phyloP scores from a whole-genome alignment of 1,140 invertebrate species.

The Magallana ariakensis region DNA sequence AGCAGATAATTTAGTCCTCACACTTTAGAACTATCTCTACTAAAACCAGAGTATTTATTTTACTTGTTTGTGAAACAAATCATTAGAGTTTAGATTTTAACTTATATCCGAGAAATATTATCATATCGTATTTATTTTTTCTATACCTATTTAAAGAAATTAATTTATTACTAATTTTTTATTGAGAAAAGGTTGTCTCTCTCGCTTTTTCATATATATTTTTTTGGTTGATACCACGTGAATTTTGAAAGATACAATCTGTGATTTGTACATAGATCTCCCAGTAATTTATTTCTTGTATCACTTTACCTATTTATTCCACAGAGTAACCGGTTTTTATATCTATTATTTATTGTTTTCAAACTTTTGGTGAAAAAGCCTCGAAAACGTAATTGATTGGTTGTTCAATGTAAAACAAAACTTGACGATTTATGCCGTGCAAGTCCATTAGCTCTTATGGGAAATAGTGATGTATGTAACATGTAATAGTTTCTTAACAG shows the following conservation, averaged over 20 bases:
- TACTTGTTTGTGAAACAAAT: slow-evolving; percentile 15
- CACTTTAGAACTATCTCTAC: slow-evolving; percentile 11
- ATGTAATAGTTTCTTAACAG: too few species aligned
- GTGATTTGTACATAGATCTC: slow-evolving; percentile 24
- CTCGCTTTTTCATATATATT: neutral
- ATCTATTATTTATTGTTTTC: neutral
- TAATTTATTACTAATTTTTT: neutral
- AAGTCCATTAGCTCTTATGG: neutral
- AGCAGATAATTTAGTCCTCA: neutral
- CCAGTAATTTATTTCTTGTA: slow-evolving; percentile 2
- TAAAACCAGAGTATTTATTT: neutral
- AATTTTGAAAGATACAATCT: neutral
- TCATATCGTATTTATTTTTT: neutral
- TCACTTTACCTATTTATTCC: slow-evolving; percentile 12
- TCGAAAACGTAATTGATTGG: neutral
- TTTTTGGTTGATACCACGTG: neutral
- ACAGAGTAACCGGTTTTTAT: neutral
- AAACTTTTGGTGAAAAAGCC: neutral
- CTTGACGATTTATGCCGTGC: neutral
- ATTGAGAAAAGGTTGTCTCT: neutral
- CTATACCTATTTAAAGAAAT: slow-evolving; percentile 29
- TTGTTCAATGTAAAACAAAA: neutral
- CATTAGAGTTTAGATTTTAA: neutral
- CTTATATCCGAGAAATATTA: slow-evolving; percentile 1
- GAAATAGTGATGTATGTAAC: neutral